Percentiles rank a stretch among this genome's conserved stretches.
phyloP scores from a whole-genome alignment of 2,888 invertebrate genomes.

The Neoitamus cyanurus region DNA sequence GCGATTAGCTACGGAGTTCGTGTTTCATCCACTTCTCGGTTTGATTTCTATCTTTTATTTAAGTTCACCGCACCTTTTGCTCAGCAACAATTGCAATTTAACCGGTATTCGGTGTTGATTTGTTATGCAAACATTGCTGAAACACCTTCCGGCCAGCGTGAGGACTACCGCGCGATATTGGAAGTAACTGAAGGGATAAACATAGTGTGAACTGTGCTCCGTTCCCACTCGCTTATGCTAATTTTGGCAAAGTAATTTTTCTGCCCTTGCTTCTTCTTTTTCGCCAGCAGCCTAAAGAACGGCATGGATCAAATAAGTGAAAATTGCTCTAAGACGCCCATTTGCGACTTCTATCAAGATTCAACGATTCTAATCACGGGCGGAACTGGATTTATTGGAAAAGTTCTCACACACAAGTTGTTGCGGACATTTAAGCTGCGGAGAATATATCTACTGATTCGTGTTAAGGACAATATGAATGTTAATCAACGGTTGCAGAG shows the following conservation, averaged over 20 bases:
- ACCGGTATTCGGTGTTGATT: background rate
- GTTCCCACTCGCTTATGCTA: slow-evolving; percentile 21
- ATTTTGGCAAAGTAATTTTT: background rate
- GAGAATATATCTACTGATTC: slow-evolving; percentile 65
- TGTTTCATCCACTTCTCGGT: slow-evolving; percentile 14
- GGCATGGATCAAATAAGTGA: slow-evolving; percentile 35
- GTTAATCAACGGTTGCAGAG: slow-evolving; percentile 62
- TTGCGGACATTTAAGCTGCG: slow-evolving; percentile 63
- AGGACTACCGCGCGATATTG: slow-evolving; percentile 16
- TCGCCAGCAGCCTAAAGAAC: background rate
- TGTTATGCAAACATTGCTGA: slow-evolving; percentile 8
- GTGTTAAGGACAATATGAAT: slow-evolving; percentile 63
- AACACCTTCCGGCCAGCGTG: slow-evolving; percentile 10
- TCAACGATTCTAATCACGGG: slow-evolving; percentile 66
- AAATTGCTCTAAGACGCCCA: slow-evolving; percentile 55
- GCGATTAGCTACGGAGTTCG: slow-evolving; percentile 28
- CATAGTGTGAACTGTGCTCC: background rate
- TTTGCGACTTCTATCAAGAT: slow-evolving; percentile 63
- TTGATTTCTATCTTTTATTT: slow-evolving; percentile 18
- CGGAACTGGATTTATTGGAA: slow-evolving; percentile 66
- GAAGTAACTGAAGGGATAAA: slow-evolving; percentile 34
- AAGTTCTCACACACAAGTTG: slow-evolving; percentile 65
- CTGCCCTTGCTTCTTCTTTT: background rate
- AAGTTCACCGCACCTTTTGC: background rate
- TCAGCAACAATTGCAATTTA: background rate